Evolutionary conservation across 2,797 vertebrate genomes (phyloP).

Genomic region (Anisognathus igniventris): DNA sequence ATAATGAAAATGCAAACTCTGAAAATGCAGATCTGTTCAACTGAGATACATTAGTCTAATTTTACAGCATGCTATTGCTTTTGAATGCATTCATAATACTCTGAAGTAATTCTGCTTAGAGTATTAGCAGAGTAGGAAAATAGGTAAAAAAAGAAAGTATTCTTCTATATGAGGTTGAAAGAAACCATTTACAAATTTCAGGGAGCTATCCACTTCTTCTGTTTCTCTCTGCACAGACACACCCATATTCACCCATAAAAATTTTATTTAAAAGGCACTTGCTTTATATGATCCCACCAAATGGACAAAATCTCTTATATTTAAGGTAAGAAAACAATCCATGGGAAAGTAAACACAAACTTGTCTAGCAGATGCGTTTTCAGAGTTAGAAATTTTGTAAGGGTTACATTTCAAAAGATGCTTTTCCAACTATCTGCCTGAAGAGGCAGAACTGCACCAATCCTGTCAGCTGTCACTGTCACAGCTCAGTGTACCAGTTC

Average conservation of each 20-base stretch:
- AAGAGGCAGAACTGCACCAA: background rate
- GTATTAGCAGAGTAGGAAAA: background rate
- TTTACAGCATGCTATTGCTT: background rate
- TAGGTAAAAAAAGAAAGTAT: background rate
- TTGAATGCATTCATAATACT: background rate
- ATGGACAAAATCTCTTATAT: background rate
- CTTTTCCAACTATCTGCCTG: background rate
- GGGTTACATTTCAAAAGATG: constrained; percentile 9
- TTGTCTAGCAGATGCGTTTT: background rate
- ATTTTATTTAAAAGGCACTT: background rate
- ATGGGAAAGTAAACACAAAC: background rate
- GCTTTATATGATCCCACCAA: background rate
- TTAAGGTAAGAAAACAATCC: background rate
- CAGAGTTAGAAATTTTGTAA: background rate
- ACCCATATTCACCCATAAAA: rapidly evolving
- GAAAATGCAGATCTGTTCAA: background rate
- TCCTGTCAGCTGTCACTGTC: background rate
- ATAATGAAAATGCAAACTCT: background rate
- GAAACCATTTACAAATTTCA: background rate
- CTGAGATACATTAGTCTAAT: background rate
- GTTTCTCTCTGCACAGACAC: background rate
- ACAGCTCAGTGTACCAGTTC: background rate
- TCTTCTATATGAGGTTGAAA: background rate
- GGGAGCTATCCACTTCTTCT: background rate
- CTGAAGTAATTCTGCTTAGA: background rate